Evolutionary conservation across 2,113 vertebrate genomes (phyloP).

Genomic region (Grammomys dolichurus): DNA sequence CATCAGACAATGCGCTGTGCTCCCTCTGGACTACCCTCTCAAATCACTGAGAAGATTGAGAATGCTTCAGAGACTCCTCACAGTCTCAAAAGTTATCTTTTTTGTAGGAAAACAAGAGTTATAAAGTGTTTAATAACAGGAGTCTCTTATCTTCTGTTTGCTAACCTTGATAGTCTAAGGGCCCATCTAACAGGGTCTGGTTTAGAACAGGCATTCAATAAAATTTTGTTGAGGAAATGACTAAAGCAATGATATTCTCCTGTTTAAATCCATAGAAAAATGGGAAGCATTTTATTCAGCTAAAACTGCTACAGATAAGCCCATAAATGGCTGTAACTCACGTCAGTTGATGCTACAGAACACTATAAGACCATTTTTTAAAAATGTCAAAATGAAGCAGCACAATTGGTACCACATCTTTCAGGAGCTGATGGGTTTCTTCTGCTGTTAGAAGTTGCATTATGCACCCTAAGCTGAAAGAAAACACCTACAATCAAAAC

Average conservation of each 20-base stretch:
- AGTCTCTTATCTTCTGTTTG: not conserved
- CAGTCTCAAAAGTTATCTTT: conserved; percentile 7
- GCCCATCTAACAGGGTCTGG: not conserved
- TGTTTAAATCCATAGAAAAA: conserved; percentile 13
- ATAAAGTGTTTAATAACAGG: not conserved
- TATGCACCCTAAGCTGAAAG: not conserved
- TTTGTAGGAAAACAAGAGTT: not conserved
- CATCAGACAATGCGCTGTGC: not conserved
- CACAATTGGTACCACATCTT: not conserved
- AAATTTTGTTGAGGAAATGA: conserved; percentile 30
- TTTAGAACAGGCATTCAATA: not conserved
- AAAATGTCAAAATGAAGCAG: not conserved
- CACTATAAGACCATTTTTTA: not conserved
- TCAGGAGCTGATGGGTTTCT: not conserved
- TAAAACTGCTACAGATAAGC: not conserved
- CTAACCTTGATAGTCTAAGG: not conserved
- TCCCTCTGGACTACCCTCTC: accelerated
- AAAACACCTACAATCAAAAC: not conserved
- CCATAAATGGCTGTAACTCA: not conserved
- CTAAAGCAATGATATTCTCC: conserved; percentile 1
- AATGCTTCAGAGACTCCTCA: conserved; percentile 3
- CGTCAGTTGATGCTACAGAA: not conserved
- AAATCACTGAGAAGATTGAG: not conserved
- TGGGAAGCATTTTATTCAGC: conserved; percentile 11
- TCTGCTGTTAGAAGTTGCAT: not conserved